Evolutionary conservation across 2,113 vertebrate species (phyloP), one percentile per base, ranked within the genome.

Genomic region (Ifrita kowaldi): DNA sequence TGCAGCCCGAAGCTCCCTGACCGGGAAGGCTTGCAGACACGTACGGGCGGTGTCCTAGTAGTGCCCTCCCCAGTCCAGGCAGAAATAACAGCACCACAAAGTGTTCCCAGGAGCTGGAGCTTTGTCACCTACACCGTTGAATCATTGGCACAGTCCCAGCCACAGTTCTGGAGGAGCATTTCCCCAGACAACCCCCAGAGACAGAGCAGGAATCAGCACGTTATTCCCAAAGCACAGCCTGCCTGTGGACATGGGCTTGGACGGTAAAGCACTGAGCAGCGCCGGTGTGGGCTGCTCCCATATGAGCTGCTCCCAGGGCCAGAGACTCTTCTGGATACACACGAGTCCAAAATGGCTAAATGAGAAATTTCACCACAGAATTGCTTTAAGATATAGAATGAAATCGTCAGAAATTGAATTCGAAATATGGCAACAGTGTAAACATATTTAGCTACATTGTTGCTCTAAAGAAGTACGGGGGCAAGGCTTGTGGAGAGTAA

Each of bases 241-340:
- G 20, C 16, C 1, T 4, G 23, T 7, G 50, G 26, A 49, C 0
- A 1, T 9, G 8, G 32, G 16, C 23, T 56, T 41, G 87, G 62
- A 32, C 8, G 42, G n/a, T 10, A 10, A 22, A 93, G n/a, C 26
- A 7, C 33, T 11, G 4, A 35, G 4, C 5, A 42, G 33, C 41
- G 6, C 1, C 7, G 7, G 3, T 10, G 11, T 10, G 50, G 26
- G 46, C 33, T 19, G 49, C 1, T 49, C 64, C 47, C 16, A 3
- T 1, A 11, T 0, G 5, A 59, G 32, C 53, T n/a, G 71, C 6
- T 37, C 47, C 9, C 23, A 1, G 19, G 47, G 68, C 6, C 22
- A 21, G n/a, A 15, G 20, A 3, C 44, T 4, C 23, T 11, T 20
- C 37, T 27, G 44, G 21, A 1, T 2, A 8, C 2, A 0, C 4